Evolutionary conservation across 2,797 vertebrate genomes (phyloP).

Genomic region (Ctenochaetus hawaiiensis): DNA sequence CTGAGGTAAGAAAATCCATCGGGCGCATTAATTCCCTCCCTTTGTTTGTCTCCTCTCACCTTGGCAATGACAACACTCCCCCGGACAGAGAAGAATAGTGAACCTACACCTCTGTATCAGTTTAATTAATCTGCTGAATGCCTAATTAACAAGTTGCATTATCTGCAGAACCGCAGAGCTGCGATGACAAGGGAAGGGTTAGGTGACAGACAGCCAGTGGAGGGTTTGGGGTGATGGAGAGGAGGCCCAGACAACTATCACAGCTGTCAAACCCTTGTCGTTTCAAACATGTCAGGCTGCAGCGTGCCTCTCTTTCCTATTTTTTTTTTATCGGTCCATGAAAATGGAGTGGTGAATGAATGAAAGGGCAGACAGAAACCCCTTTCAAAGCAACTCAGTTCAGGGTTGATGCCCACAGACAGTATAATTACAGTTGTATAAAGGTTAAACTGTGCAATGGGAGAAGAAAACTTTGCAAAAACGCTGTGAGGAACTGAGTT

Average conservation of each 20-base stretch:
- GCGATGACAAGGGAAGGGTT: slow-evolving; percentile 48
- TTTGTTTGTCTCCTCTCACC: slow-evolving; percentile 71
- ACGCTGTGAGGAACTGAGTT: background rate
- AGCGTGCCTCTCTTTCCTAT: background rate
- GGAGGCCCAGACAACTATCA: slow-evolving; percentile 58
- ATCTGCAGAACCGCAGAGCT: slow-evolving; percentile 58
- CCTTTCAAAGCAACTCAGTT: slow-evolving; percentile 39
- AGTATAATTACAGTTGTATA: slow-evolving; percentile 52
- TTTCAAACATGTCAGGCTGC: slow-evolving; percentile 50
- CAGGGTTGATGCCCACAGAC: slow-evolving; percentile 45
- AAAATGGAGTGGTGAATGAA: slow-evolving; percentile 54
- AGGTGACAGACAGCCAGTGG: slow-evolving; percentile 55
- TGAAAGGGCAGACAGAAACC: slow-evolving; percentile 43
- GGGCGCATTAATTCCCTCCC: slow-evolving; percentile 45
- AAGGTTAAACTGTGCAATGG: slow-evolving; percentile 31
- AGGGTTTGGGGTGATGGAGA: slow-evolving; percentile 57
- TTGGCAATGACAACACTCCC: slow-evolving; percentile 71
- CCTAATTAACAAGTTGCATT: slow-evolving; percentile 80
- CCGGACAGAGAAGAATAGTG: slow-evolving; percentile 37
- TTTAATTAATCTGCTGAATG: slow-evolving; percentile 82
- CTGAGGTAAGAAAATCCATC: slow-evolving; percentile 38
- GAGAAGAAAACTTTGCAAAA: slow-evolving; percentile 13
- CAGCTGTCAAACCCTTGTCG: slow-evolving; percentile 46
- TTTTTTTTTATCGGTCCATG: slow-evolving; percentile 10
- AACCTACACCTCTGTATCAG: slow-evolving; percentile 69